These are phyloP conservation scores for Hypolimnas misippus DNA, from an alignment of 2,888 invertebrate species.

Conservation along the genomic window DNA sequence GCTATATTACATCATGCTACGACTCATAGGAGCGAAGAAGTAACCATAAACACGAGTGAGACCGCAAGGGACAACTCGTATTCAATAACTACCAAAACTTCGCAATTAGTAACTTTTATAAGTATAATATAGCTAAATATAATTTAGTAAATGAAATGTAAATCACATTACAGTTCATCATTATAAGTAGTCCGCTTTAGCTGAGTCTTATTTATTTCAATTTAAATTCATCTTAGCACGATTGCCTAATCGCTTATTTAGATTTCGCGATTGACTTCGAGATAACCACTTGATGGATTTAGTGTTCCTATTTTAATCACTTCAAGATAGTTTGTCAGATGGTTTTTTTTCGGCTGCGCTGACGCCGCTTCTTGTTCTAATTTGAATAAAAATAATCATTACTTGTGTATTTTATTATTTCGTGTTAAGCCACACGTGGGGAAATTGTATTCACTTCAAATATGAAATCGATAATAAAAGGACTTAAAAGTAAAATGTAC, in stretches of 20 bases:
- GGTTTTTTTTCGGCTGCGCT: conserved; percentile 29
- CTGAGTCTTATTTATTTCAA: conserved; percentile 25
- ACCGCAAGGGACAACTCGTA: too few species aligned
- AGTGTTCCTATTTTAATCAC: conserved; percentile 42
- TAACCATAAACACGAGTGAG: too few species aligned
- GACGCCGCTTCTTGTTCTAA: conserved; percentile 30
- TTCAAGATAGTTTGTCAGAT: conserved; percentile 43
- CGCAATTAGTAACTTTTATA: neutral
- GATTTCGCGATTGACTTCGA: conserved; percentile 42
- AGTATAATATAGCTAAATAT: neutral
- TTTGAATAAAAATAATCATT: conserved; percentile 27
- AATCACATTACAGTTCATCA: neutral
- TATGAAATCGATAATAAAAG: too few species aligned
- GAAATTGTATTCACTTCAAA: too few species aligned
- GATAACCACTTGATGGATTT: conserved; percentile 45
- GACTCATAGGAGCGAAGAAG: too few species aligned
- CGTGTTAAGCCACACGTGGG: too few species aligned
- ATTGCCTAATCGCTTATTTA: conserved; percentile 41
- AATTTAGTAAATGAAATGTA: neutral
- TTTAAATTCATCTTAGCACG: conserved; percentile 27
- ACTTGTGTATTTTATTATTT: too few species aligned
- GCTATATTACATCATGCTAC: too few species aligned
- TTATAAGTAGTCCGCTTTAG: neutral
- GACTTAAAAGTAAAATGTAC: too few species aligned
- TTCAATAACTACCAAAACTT: neutral